Evolutionary conservation across 1,140 invertebrate genomes (phyloP).

Genomic region (Micrasema longulum): DNA sequence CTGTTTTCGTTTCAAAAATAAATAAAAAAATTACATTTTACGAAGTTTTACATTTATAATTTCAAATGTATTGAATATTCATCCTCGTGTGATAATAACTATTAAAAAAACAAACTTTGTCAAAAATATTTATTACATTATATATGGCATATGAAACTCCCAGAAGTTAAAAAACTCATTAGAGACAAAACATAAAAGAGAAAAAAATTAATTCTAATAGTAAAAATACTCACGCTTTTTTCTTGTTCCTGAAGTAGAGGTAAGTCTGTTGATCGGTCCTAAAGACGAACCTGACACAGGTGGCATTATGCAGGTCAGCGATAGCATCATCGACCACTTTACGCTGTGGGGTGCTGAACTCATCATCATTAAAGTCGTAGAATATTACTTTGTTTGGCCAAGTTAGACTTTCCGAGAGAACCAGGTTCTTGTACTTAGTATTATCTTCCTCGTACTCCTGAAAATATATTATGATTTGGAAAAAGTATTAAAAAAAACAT

Average conservation of each 20-base stretch:
- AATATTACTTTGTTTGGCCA: slow-evolving; percentile 55
- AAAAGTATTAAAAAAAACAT: no score
- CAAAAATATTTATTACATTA: no score
- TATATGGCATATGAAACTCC: no score
- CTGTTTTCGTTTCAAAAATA: no score
- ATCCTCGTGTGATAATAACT: no score
- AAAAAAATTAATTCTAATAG: no score
- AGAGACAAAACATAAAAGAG: no score
- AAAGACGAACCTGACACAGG: slow-evolving; percentile 50
- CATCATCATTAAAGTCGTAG: slow-evolving; percentile 53
- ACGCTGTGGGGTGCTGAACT: slow-evolving; percentile 42
- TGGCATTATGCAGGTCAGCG: slow-evolving; percentile 49
- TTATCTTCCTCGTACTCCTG: slow-evolving; percentile 46
- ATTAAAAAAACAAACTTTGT: no score
- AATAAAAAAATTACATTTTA: no score
- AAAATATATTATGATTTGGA: not conserved
- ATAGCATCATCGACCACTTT: slow-evolving; percentile 47
- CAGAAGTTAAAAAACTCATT: no score
- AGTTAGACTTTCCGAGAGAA: slow-evolving; percentile 40
- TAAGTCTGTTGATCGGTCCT: slow-evolving; percentile 46
- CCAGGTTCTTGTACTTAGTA: slow-evolving; percentile 48
- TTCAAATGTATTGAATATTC: no score
- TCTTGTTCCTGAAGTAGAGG: slow-evolving; percentile 52
- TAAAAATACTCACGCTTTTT: slow-evolving; percentile 53
- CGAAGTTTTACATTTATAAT: no score